Evolutionary conservation across 2,888 invertebrate species (phyloP).

Genomic region (Pterobdella sp.): DNA sequence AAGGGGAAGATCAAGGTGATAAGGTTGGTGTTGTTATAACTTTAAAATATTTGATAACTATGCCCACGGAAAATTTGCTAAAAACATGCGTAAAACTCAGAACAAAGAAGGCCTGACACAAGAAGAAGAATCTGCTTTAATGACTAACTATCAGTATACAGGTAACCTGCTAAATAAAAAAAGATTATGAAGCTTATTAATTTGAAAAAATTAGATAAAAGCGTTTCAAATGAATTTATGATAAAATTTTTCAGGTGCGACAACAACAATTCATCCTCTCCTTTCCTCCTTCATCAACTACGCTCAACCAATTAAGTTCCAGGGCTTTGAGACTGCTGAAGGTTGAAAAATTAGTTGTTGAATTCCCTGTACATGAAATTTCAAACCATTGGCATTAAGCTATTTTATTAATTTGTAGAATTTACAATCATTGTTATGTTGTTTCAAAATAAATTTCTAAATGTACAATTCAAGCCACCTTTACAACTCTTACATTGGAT

Average conservation of each 20-base stretch:
- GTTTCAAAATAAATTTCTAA: neutral
- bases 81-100: slow-evolving; percentile 13
- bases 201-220: too few species aligned
- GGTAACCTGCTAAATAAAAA: slow-evolving; percentile 52
- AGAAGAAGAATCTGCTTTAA: slow-evolving; percentile 53
- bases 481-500: neutral
- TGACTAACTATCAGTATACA: slow-evolving; percentile 66
- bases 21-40: neutral
- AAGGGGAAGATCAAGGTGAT: slow-evolving; percentile 1
- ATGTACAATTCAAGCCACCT: neutral
- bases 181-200: neutral
- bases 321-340: slow-evolving; percentile 91
- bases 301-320: slow-evolving; percentile 97
- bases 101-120: slow-evolving; percentile 43
- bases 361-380: neutral
- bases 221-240: too few species aligned
- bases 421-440: neutral
- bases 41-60: neutral
- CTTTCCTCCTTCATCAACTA: slow-evolving; percentile 98
- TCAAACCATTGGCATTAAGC: neutral
- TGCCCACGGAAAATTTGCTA: neutral
- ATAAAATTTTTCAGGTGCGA: slow-evolving; percentile 63
- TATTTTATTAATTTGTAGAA: too few species aligned
- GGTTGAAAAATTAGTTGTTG: slow-evolving; percentile 55
- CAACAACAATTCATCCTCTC: slow-evolving; percentile 97